A percentile compares a stretch with the other conserved stretches of the same genome.
These are phyloP conservation scores for Acanthornis magna DNA, from an alignment of 2,797 vertebrate species.

Conservation along the genomic window DNA sequence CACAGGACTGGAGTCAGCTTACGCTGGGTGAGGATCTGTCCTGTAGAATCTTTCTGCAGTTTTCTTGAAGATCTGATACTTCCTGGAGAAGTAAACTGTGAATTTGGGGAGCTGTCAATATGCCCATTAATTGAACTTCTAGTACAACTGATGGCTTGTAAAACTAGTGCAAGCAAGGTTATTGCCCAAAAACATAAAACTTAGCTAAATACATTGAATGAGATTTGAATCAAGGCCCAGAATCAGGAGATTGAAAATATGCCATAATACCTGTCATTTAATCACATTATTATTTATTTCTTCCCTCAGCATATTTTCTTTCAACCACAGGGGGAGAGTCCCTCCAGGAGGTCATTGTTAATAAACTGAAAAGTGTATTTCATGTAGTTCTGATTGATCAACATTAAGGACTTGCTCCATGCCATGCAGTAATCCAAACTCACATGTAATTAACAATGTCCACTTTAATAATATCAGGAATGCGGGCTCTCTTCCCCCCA, in stretches of 20 bases:
- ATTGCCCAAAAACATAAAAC: not conserved
- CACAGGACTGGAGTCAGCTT: not conserved
- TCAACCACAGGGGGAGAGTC: not conserved
- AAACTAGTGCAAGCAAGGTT: not conserved
- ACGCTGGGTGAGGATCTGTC: not conserved
- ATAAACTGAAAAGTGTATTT: not conserved
- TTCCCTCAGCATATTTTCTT: not conserved
- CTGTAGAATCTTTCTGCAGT: not conserved
- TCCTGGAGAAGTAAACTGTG: not conserved
- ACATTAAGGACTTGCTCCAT: not conserved
- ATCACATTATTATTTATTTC: not conserved
- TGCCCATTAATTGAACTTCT: not conserved
- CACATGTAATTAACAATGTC: not conserved
- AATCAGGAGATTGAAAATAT: not conserved
- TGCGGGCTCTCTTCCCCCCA: not conserved
- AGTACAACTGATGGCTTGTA: not conserved
- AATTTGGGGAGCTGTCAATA: not conserved
- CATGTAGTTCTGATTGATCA: not conserved
- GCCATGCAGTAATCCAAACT: not conserved
- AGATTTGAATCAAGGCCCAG: not conserved
- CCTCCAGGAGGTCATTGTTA: not conserved
- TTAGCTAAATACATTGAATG: not conserved
- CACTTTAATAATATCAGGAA: not conserved
- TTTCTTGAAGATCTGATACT: not conserved
- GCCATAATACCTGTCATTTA: not conserved